Evolutionary conservation across 2,888 invertebrate species (phyloP).

Genomic region (Seira ritae): DNA sequence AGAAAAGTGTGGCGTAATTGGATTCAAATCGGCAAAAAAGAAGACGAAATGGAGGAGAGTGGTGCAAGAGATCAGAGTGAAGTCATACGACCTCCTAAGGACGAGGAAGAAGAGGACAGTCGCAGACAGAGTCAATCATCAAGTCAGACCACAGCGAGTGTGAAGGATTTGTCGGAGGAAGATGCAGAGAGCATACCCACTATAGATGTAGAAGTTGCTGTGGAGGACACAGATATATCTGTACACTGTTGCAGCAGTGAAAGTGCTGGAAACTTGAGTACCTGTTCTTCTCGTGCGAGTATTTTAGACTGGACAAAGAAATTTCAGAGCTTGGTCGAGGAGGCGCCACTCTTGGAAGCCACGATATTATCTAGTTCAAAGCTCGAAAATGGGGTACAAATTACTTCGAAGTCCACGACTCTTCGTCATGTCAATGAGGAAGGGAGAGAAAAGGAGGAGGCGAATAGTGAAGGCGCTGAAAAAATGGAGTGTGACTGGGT

Average conservation of each 20-base stretch:
- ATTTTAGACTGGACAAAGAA: slow-evolving; percentile 48
- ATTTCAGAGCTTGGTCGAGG: slow-evolving; percentile 47
- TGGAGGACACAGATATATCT: neutral
- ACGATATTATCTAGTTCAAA: neutral
- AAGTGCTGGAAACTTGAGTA: slow-evolving; percentile 22
- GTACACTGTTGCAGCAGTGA: slow-evolving; percentile 32
- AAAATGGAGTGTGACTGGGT: slow-evolving; percentile 48
- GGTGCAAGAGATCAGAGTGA: neutral
- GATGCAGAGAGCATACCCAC: neutral
- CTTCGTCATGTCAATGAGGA: slow-evolving; percentile 19
- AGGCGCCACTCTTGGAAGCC: slow-evolving; percentile 39
- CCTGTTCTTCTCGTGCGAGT: slow-evolving; percentile 13
- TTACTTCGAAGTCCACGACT: too few relatives aligned
- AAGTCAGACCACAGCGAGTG: slow-evolving; percentile 38
- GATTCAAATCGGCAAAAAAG: too few relatives aligned
- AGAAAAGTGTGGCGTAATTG: too few relatives aligned
- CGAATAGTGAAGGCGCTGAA: slow-evolving; percentile 16
- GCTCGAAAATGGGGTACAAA: neutral
- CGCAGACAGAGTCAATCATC: slow-evolving; percentile 45
- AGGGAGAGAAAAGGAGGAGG: neutral
- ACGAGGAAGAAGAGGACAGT: slow-evolving; percentile 24
- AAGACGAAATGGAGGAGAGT: slow-evolving; percentile 2
- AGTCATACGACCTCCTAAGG: neutral
- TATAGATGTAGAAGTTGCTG: slow-evolving; percentile 8
- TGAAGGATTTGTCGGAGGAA: slow-evolving; percentile 34